These are phyloP conservation scores for Bettongia penicillata DNA, from an alignment of 2,113 vertebrate species.

Conservation along the genomic window DNA sequence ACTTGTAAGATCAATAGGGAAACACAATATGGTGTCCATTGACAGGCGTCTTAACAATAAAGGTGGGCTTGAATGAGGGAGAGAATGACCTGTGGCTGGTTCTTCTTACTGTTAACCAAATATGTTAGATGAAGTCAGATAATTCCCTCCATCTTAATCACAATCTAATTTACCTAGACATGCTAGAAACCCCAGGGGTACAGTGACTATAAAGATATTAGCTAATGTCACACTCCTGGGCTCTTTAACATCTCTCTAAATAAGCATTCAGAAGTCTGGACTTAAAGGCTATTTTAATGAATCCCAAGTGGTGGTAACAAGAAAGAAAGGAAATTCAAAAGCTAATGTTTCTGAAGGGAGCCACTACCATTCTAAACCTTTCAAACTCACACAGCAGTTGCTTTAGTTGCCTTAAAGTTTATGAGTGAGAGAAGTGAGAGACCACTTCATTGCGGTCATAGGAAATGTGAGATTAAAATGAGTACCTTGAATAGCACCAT, in stretches of 20 bases:
- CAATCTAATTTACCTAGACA: background rate
- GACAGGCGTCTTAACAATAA: background rate
- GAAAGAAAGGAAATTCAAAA: background rate
- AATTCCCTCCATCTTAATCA: background rate
- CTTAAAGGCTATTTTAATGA: background rate
- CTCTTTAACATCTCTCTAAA: background rate
- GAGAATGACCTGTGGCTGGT: background rate
- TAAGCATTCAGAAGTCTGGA: background rate
- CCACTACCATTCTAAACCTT: background rate
- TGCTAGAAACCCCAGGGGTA: background rate
- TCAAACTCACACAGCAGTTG: background rate
- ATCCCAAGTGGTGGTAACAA: background rate
- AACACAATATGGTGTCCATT: conserved; percentile 1
- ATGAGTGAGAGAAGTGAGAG: background rate
- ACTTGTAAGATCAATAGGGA: conserved; percentile 60
- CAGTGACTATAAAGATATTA: background rate
- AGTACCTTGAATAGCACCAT: background rate
- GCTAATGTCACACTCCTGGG: background rate
- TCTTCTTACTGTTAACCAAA: background rate
- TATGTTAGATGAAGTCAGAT: background rate
- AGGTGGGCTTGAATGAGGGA: background rate
- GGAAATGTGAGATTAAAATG: background rate
- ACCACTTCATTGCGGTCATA: background rate
- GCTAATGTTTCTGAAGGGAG: background rate
- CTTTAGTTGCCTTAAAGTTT: background rate